These are phyloP conservation scores for Diadophis punctatus DNA, from an alignment of 2,113 vertebrate species.

Conservation along the genomic window DNA sequence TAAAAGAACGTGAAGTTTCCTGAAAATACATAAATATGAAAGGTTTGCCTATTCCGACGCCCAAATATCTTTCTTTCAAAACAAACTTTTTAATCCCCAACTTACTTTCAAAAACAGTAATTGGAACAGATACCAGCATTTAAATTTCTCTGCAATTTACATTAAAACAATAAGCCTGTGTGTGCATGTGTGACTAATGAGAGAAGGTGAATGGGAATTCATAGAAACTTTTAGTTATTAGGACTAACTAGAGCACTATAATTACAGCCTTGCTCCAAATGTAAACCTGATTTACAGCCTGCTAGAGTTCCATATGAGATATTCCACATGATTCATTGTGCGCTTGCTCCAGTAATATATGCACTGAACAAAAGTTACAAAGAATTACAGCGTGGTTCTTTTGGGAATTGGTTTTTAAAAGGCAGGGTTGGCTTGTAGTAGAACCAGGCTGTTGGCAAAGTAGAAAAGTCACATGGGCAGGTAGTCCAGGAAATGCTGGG, in stretches of 20 bases:
- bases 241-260: neutral
- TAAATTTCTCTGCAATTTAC: neutral
- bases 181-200: neutral
- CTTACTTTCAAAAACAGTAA: neutral
- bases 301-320: neutral
- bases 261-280: neutral
- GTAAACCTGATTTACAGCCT: neutral
- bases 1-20: rapidly evolving
- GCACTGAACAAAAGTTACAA: neutral
- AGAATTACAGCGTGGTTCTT: neutral
- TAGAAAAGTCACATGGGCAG: neutral
- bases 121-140: neutral
- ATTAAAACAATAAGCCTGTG: neutral
- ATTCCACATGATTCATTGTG: neutral
- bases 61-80: neutral
- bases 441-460: neutral
- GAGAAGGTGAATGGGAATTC: neutral
- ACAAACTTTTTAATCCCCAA: neutral
- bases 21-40: neutral
- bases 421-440: neutral
- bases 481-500: neutral
- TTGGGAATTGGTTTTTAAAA: neutral
- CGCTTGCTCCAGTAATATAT: neutral
- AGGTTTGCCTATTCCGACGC: neutral
- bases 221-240: neutral